Base-by-base conservation (phyloP, 2,888 invertebrate genomes). In the Trimorus sp. region DNA sequence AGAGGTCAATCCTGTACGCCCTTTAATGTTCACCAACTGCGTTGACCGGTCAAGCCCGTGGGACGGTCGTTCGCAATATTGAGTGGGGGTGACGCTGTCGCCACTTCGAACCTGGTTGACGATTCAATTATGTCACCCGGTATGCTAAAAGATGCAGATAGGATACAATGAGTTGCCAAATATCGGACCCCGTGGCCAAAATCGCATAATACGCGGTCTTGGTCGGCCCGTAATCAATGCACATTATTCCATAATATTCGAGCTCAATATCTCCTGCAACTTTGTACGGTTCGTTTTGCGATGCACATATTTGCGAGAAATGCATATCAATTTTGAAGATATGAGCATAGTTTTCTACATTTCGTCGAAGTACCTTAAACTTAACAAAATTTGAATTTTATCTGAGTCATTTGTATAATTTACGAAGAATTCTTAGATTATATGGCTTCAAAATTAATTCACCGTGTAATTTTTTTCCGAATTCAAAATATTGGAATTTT, bases 331-430 rank as follows among this genome's bases (percentile, higher is more conserved):
- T 83, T 71, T 78, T 51, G 63, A 48, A 63, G 78, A 83, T 83
- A 83, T 83, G 78, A 78, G 66, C 75, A 83, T 77, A 83, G 80
- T 83, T 83, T 69, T 71, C 75, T 42, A 60, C 78, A 73, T 83
- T 78, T 80, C 68, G 59, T 56, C 65, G 40, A 70, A 70, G 58
- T 69, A 63, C 49, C 42, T 63, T 45, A 42, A 66, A 76, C 59
- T 77, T 78, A 59, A n/a, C n/a, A n/a, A n/a, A n/a, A n/a, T n/a
- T n/a, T n/a, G n/a, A n/a, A n/a, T n/a, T n/a, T n/a, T n/a, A n/a
- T n/a, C n/a, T n/a, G n/a, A n/a, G n/a, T n/a, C n/a, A n/a, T n/a
- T n/a, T n/a, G n/a, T n/a, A n/a, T n/a, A n/a, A n/a, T n/a, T n/a
- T n/a, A n/a, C n/a, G n/a, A n/a, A n/a, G n/a, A n/a, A n/a, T n/a